Evolutionary conservation across 2,888 invertebrate species (phyloP).

Genomic region (Lomographa bimaculata): DNA sequence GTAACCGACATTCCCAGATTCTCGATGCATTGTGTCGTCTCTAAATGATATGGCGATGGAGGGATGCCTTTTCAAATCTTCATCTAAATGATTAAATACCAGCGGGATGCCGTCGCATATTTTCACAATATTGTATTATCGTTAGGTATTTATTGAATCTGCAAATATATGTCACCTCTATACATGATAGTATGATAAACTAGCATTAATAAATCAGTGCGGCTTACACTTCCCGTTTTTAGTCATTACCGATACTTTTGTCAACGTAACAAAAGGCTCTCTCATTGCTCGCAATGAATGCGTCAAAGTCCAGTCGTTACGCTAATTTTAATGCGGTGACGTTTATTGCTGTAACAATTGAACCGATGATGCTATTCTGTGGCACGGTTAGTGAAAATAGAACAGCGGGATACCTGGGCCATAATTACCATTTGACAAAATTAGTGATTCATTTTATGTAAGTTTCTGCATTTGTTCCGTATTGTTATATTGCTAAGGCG

Average conservation of each 20-base stretch:
- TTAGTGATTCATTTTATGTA: constrained; percentile 28
- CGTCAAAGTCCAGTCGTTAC: constrained; percentile 7
- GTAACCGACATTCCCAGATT: constrained; percentile 82
- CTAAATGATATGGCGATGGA: constrained; percentile 68
- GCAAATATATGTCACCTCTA: constrained; percentile 18
- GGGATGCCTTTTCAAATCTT: constrained; percentile 62
- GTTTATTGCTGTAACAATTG: constrained; percentile 30
- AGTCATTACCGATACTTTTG: constrained; percentile 4
- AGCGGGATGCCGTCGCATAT: constrained; percentile 73
- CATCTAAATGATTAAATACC: constrained; percentile 75
- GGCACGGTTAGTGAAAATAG: constrained; percentile 37
- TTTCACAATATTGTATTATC: constrained; percentile 72
- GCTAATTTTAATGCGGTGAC: constrained; percentile 13
- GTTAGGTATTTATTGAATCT: constrained; percentile 47
- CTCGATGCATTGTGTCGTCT: constrained; percentile 65
- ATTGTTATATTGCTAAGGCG: constrained; percentile 28
- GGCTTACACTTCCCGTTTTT: constrained; percentile 8
- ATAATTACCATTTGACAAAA: constrained; percentile 32
- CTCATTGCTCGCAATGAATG: constrained; percentile 9
- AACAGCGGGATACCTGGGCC: constrained; percentile 60
- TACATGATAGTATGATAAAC: constrained; percentile 17
- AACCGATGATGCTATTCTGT: constrained; percentile 37
- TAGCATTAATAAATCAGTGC: constrained; percentile 26
- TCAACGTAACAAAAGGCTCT: constrained; percentile 6
- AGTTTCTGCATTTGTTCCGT: constrained; percentile 31